Percentiles rank a stretch among this genome's conserved stretches.
phyloP scores from a whole-genome alignment of 2,113 vertebrate genomes.

The Ammospiza nelsoni region DNA sequence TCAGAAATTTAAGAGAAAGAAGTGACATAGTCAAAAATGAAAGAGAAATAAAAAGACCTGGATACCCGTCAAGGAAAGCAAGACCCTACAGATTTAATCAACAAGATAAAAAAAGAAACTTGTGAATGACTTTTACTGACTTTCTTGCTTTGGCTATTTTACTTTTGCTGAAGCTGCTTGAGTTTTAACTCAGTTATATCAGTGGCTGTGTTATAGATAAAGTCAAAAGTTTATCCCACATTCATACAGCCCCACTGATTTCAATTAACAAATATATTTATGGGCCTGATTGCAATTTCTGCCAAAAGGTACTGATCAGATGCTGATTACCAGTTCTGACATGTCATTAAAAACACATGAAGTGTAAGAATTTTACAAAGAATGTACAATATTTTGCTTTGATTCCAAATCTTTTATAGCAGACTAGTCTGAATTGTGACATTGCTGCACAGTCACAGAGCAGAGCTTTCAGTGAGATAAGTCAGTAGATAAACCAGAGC shows the following conservation, averaged over 20 bases:
- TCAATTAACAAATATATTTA: neutral
- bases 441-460: neutral
- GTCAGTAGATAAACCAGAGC: neutral
- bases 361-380: neutral
- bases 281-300: neutral
- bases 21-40: neutral
- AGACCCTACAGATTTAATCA: neutral
- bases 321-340: neutral
- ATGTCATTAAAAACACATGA: neutral
- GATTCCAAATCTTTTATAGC: neutral
- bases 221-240: neutral
- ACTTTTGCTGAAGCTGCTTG: neutral
- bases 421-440: neutral
- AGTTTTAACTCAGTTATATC: neutral
- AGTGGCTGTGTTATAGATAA: neutral
- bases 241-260: neutral
- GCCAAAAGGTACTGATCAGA: neutral
- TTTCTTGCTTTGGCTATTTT: neutral
- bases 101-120: neutral
- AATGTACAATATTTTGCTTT: neutral
- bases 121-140: neutral
- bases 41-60: neutral
- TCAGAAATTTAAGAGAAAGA: neutral
- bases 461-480: neutral
- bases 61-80: neutral